Conservation (phyloP, 2,113 vertebrate genomes). For the Potamarius usumacintae region DNA sequence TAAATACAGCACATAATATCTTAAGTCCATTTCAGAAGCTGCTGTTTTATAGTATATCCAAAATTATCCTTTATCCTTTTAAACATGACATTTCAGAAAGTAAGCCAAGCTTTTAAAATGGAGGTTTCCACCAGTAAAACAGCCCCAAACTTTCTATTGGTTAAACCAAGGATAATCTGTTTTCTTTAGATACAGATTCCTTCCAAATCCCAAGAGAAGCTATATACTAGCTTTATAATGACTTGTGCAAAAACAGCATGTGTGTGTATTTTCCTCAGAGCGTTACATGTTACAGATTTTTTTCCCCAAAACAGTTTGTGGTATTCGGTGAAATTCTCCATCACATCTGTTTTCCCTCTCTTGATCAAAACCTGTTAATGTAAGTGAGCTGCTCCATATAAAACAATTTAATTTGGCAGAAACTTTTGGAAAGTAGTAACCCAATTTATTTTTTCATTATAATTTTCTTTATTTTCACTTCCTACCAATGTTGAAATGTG, state of each 20-base stretch:
- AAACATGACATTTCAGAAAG: background rate
- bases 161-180: slow-evolving; percentile 8
- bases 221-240: slow-evolving; percentile 13
- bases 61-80: background rate
- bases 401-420: slow-evolving; percentile 12
- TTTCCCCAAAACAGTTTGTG: slow-evolving; percentile 27
- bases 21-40: slow-evolving; percentile 14
- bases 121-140: slow-evolving; percentile 20
- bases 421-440: background rate
- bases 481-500: background rate
- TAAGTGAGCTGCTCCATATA: slow-evolving; percentile 35
- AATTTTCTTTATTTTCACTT: background rate
- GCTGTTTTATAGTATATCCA: background rate
- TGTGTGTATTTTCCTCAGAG: slow-evolving; percentile 15
- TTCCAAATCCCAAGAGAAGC: slow-evolving; percentile 7
- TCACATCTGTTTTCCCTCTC: slow-evolving; percentile 13
- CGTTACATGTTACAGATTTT: slow-evolving; percentile 6
- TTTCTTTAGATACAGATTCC: slow-evolving; percentile 4
- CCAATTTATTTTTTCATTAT: background rate
- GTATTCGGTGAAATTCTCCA: slow-evolving; percentile 35
- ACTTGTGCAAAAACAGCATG: slow-evolving; percentile 37
- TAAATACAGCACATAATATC: slow-evolving; percentile 8
- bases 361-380: slow-evolving; percentile 44
- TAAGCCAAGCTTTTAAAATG: background rate
- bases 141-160: background rate